These are phyloP conservation scores for Tor tambroides DNA, from an alignment of 2,113 vertebrate genomes.

Conservation along the genomic window DNA sequence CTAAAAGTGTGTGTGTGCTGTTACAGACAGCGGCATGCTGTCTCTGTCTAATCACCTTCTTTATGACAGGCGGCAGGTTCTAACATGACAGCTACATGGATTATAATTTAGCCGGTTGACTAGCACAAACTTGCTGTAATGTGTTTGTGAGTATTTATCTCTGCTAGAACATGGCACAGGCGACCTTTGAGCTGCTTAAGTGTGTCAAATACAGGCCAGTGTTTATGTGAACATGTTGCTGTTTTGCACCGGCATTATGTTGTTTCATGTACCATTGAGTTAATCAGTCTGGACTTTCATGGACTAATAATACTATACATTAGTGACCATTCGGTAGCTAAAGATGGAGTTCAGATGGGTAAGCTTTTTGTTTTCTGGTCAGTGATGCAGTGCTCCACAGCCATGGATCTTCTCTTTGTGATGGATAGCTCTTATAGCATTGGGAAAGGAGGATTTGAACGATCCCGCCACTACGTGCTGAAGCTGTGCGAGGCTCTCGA, in stretches of 20 bases:
- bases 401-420: constrained; percentile 86
- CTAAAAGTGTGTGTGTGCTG: not conserved
- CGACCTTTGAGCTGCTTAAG: constrained; percentile 17
- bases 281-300: no score
- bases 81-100: constrained; percentile 59
- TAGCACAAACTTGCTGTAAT: constrained; percentile 54
- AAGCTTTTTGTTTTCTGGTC: constrained; percentile 23
- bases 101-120: constrained; percentile 56
- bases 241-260: not conserved
- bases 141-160: constrained; percentile 30
- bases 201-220: constrained; percentile 25
- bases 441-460: constrained; percentile 90
- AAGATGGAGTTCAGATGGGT: not conserved
- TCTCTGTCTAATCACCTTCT: constrained; percentile 52
- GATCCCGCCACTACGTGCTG: constrained; percentile 84
- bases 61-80: constrained; percentile 55
- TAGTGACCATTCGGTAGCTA: not conserved
- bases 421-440: constrained; percentile 92
- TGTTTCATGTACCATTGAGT: not conserved
- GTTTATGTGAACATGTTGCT: constrained; percentile 3
- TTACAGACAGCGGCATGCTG: constrained; percentile 34
- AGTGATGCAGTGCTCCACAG: constrained; percentile 91
- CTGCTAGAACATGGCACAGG: constrained; percentile 33
- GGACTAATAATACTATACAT: not conserved
- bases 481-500: constrained; percentile 85